A percentile compares a stretch with the other conserved stretches of the same genome.
Evolutionary conservation across 2,888 invertebrate genomes (phyloP).

Genomic region (Linnaemya tessellans): DNA sequence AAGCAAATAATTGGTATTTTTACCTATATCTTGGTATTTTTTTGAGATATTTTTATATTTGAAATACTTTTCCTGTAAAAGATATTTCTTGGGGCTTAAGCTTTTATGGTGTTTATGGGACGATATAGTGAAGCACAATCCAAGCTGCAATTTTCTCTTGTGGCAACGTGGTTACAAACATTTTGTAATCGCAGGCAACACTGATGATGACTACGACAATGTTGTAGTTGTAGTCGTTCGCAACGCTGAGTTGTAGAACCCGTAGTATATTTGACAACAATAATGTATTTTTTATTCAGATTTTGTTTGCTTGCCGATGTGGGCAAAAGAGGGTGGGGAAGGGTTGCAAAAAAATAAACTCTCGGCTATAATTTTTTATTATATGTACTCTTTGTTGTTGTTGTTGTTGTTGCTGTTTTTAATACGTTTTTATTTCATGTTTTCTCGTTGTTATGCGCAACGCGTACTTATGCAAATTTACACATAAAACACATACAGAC

Average conservation of each 20-base stretch:
- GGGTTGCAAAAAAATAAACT: slow-evolving; percentile 57
- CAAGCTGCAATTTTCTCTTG: neutral
- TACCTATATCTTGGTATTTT: no score
- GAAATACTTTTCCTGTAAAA: no score
- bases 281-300: slow-evolving; percentile 19
- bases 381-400: neutral
- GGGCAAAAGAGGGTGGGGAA: slow-evolving; percentile 36
- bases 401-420: slow-evolving; percentile 62
- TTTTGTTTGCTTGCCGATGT: slow-evolving; percentile 11
- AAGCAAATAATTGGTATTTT: no score
- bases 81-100: no score
- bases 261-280: slow-evolving; percentile 61
- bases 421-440: slow-evolving; percentile 70
- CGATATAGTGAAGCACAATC: neutral
- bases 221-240: slow-evolving; percentile 39
- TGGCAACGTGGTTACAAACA: neutral
- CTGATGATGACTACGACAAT: slow-evolving; percentile 57
- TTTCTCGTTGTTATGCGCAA: slow-evolving; percentile 74
- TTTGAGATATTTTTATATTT: no score
- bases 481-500: slow-evolving; percentile 71
- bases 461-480: slow-evolving; percentile 75
- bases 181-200: neutral
- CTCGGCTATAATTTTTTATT: slow-evolving; percentile 51
- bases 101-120: no score
- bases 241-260: slow-evolving; percentile 21